These are phyloP conservation scores for Sternotherus odoratus DNA, from an alignment of 2,797 vertebrate genomes.

Conservation along the genomic window DNA sequence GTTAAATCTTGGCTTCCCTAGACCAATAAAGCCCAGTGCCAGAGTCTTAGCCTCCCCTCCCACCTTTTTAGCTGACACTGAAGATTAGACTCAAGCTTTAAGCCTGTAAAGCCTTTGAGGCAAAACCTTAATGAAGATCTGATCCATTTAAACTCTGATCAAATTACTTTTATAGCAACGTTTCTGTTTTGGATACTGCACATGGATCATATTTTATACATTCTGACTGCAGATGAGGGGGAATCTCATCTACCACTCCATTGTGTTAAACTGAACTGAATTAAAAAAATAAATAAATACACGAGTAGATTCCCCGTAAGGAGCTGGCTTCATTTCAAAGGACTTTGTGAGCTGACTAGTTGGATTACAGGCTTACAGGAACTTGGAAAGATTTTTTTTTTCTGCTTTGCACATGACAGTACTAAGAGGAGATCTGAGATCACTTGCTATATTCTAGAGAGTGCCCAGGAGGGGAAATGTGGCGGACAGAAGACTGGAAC, in stretches of 20 bases:
- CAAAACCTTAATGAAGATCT: constrained; percentile 77
- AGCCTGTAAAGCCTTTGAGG: constrained; percentile 75
- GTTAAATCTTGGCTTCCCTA: constrained; percentile 39
- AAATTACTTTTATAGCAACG: constrained; percentile 75
- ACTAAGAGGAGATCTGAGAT: constrained; percentile 15
- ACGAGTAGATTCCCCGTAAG: constrained; percentile 61
- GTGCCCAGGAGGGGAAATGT: background rate
- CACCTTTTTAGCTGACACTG: constrained; percentile 66
- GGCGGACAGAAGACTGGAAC: background rate
- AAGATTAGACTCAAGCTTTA: constrained; percentile 75
- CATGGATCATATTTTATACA: constrained; percentile 52
- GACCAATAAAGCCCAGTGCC: background rate
- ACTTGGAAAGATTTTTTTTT: background rate
- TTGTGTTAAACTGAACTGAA: constrained; percentile 64
- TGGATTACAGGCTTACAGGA: background rate
- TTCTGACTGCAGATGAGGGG: background rate
- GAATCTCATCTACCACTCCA: background rate
- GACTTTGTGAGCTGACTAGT: constrained; percentile 43
- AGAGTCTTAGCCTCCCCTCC: constrained; percentile 3
- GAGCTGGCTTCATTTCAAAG: constrained; percentile 73
- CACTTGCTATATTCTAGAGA: background rate
- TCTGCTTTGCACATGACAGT: background rate
- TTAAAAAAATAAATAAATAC: constrained; percentile 52
- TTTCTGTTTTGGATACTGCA: constrained; percentile 74
- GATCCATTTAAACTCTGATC: constrained; percentile 77